Percentiles rank a stretch among this genome's conserved stretches.
phyloP scores from a whole-genome alignment of 2,888 invertebrate species.

The Eilema griseolum region DNA sequence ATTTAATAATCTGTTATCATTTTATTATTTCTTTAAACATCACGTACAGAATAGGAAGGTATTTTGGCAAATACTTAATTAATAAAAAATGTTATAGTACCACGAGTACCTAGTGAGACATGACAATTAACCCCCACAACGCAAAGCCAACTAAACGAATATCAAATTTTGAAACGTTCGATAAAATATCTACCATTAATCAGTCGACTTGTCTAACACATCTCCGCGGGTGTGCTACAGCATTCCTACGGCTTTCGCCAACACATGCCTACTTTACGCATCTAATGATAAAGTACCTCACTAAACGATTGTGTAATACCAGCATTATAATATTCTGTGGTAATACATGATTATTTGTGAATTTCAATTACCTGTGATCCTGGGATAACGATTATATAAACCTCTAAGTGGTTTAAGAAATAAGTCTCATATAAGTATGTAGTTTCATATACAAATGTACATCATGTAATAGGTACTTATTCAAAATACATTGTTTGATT shows the following conservation, averaged over 20 bases:
- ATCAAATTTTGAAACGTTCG: neutral
- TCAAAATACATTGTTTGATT: too few relatives aligned
- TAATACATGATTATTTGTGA: constrained; percentile 3
- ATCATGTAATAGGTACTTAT: too few relatives aligned
- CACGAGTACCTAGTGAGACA: too few relatives aligned
- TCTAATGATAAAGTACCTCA: constrained; percentile 9
- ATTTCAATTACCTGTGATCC: neutral
- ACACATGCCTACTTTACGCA: neutral
- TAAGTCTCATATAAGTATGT: too few relatives aligned
- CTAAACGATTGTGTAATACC: constrained; percentile 11
- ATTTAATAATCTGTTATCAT: too few relatives aligned
- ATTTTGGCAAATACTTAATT: too few relatives aligned
- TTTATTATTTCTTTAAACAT: too few relatives aligned
- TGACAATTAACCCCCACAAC: neutral
- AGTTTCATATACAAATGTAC: neutral
- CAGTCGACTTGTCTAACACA: neutral
- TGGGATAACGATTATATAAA: constrained; percentile 1
- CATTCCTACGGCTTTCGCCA: constrained; percentile 4
- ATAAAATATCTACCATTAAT: neutral
- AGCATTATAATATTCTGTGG: neutral
- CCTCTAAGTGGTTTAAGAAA: neutral
- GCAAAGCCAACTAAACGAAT: neutral
- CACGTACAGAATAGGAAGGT: too few relatives aligned
- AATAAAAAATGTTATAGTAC: too few relatives aligned
- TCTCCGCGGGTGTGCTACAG: neutral